These are phyloP conservation scores for Criorhina ranunculi DNA, from an alignment of 2,888 invertebrate genomes.

Conservation along the genomic window DNA sequence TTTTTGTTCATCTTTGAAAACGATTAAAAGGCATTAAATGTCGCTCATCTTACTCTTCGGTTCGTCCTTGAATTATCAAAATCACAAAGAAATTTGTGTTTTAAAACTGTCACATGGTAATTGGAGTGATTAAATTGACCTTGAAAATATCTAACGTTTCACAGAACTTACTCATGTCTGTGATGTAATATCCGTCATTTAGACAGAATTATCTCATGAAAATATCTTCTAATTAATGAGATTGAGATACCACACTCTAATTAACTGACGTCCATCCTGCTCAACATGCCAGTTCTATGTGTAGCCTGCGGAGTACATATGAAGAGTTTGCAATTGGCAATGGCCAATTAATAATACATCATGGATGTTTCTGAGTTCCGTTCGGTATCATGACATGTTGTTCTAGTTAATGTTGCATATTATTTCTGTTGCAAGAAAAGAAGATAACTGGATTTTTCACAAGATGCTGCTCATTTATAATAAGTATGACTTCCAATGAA, in stretches of 20 bases:
- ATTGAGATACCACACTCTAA: neutral
- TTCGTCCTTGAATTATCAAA: too few relatives aligned
- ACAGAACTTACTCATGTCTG: neutral
- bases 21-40: too few relatives aligned
- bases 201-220: neutral
- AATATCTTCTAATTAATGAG: neutral
- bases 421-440: neutral
- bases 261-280: neutral
- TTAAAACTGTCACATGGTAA: neutral
- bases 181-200: constrained; percentile 8
- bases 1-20: too few relatives aligned
- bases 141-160: neutral
- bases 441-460: neutral
- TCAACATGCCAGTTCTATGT: neutral
- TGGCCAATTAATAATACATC: constrained; percentile 4
- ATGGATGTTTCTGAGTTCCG: neutral
- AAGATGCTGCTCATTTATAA: neutral
- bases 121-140: neutral
- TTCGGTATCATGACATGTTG: neutral
- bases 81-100: neutral
- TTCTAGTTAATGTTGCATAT: constrained; percentile 9
- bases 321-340: constrained; percentile 5
- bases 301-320: neutral
- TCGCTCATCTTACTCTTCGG: too few relatives aligned
- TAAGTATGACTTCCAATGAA: neutral